Percentiles rank a stretch among this genome's conserved stretches.
Conservation (phyloP, 2,113 vertebrate genomes). For the Oxyruncus cristatus region DNA sequence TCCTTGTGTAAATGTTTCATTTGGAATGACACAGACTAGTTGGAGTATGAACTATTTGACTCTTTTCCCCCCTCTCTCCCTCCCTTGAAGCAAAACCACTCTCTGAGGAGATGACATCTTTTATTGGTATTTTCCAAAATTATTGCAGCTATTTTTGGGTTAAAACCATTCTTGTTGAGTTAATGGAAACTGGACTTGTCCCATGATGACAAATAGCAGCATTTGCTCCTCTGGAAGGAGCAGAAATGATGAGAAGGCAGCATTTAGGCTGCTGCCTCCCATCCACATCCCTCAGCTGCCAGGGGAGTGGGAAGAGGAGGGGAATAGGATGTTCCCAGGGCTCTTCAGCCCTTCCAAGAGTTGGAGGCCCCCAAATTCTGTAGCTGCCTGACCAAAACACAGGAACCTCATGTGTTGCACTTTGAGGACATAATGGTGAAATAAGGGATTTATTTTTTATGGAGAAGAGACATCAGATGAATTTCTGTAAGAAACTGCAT, state of each 20-base stretch:
- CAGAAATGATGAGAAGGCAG: neutral
- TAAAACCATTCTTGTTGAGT: neutral
- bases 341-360: neutral
- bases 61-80: too few species aligned
- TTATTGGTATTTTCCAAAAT: neutral
- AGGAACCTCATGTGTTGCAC: neutral
- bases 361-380: neutral
- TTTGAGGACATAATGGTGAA: neutral
- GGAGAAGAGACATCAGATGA: neutral
- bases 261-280: neutral
- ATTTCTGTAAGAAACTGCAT: neutral
- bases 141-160: neutral
- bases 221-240: neutral
- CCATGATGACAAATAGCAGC: neutral
- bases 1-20: neutral
- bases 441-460: neutral
- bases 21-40: neutral
- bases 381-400: neutral
- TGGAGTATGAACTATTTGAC: neutral
- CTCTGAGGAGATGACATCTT: neutral
- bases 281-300: neutral
- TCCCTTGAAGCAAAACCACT: neutral
- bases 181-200: neutral
- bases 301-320: neutral
- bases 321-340: rapidly evolving